Conservation (phyloP, 2,888 invertebrate genomes). For the Andrena fulva region DNA sequence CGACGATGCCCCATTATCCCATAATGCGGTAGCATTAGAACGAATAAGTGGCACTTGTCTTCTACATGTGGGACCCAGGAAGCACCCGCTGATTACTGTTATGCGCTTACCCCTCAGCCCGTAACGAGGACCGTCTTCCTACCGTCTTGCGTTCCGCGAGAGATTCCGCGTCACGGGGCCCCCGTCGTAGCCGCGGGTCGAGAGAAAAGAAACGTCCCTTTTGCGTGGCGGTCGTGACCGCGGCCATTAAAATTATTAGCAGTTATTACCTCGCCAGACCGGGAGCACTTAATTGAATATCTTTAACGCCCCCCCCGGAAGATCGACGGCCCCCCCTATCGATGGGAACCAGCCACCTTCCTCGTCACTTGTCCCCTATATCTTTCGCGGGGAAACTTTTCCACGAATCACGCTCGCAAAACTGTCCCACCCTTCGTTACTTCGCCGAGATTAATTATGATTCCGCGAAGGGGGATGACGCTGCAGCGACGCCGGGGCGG, state of each 20-base stretch:
- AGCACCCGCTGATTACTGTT: slow-evolving; percentile 77
- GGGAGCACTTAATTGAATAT: slow-evolving; percentile 71
- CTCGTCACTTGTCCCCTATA: slow-evolving; percentile 17
- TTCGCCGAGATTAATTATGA: slow-evolving; percentile 71
- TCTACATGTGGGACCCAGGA: slow-evolving; percentile 73
- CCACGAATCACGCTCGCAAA: slow-evolving; percentile 64
- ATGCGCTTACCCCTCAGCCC: slow-evolving; percentile 68
- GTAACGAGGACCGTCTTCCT: slow-evolving; percentile 77
- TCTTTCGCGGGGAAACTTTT: slow-evolving; percentile 61
- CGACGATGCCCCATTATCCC: slow-evolving; percentile 78
- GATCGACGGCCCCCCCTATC: slow-evolving; percentile 63
- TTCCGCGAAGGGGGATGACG: slow-evolving; percentile 62
- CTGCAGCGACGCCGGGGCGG: slow-evolving; percentile 55
- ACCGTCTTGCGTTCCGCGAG: slow-evolving; percentile 73
- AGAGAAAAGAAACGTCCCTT: slow-evolving; percentile 46
- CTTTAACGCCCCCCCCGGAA: slow-evolving; percentile 63
- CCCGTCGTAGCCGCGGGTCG: slow-evolving; percentile 42
- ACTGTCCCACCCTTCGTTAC: slow-evolving; percentile 34
- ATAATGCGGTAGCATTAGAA: slow-evolving; percentile 80
- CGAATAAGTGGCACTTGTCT: slow-evolving; percentile 79
- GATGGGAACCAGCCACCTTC: slow-evolving; percentile 15
- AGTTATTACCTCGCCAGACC: slow-evolving; percentile 60
- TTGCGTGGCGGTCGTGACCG: slow-evolving; percentile 44
- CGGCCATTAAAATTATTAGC: slow-evolving; percentile 61
- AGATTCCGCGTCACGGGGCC: slow-evolving; percentile 60